A percentile compares a stretch with the other conserved stretches of the same genome.
Conservation (phyloP, 2,888 invertebrate genomes). For the Anarsia innoxiella region DNA sequence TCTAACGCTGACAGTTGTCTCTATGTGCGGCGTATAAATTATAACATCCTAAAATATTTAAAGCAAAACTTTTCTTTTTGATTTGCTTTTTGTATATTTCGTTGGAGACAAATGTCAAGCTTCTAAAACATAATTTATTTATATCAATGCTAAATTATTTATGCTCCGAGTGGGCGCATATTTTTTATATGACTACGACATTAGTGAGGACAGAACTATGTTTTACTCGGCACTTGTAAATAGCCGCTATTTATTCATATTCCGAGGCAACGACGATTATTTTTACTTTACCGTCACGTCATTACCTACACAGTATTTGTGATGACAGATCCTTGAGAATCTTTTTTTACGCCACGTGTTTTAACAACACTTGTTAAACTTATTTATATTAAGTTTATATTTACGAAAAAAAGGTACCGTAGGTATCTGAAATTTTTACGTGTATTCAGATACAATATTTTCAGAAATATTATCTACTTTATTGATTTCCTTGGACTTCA, state of each 20-base stretch:
- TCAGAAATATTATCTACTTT: background rate
- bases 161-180: slow-evolving; percentile 20
- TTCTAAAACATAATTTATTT: no score
- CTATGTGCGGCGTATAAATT: no score
- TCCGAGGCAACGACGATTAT: slow-evolving; percentile 54
- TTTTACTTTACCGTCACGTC: slow-evolving; percentile 20
- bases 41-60: no score
- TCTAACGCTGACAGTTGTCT: no score
- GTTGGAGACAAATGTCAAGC: no score
- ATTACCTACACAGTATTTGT: slow-evolving; percentile 24
- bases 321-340: slow-evolving; percentile 30
- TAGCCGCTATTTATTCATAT: slow-evolving; percentile 45
- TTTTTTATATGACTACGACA: slow-evolving; percentile 26
- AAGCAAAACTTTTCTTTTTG: no score
- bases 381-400: no score
- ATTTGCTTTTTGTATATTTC: no score
- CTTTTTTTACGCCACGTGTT: background rate
- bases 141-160: no score
- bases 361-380: background rate
- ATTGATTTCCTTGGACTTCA: background rate
- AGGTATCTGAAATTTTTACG: no score
- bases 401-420: no score
- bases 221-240: slow-evolving; percentile 29
- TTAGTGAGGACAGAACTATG: slow-evolving; percentile 20
- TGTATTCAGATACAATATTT: no score